Percentiles rank a stretch among this genome's conserved stretches.
Evolutionary conservation across 2,888 invertebrate genomes (phyloP).

Genomic region (Tetragonisca angustula): DNA sequence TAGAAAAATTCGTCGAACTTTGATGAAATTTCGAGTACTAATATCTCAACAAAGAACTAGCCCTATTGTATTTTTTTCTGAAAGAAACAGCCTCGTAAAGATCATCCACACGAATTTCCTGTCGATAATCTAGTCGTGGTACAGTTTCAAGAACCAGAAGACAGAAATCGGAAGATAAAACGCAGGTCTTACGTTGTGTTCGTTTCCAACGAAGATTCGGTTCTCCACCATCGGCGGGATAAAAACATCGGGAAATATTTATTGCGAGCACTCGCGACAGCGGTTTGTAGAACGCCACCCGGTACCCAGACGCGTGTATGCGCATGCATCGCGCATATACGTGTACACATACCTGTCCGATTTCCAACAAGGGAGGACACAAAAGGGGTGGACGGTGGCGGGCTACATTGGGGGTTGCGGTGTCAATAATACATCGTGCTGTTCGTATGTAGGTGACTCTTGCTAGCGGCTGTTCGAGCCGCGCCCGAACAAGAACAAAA

Average conservation of each 20-base stretch:
- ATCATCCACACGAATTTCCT: too few relatives aligned
- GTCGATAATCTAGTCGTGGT: too few relatives aligned
- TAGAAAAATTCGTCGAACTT: too few relatives aligned
- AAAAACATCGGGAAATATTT: constrained; percentile 51
- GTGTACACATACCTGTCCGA: constrained; percentile 74
- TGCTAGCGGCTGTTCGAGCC: constrained; percentile 64
- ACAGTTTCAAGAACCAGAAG: too few relatives aligned
- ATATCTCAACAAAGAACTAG: too few relatives aligned
- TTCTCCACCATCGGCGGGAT: not conserved
- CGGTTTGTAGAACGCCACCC: constrained; percentile 62
- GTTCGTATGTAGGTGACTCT: constrained; percentile 75
- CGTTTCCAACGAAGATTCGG: constrained; percentile 11
- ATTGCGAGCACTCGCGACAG: constrained; percentile 41
- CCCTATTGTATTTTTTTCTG: too few relatives aligned
- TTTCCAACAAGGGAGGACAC: constrained; percentile 74
- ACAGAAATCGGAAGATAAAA: too few relatives aligned
- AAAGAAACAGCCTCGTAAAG: too few relatives aligned
- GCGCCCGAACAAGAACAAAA: constrained; percentile 63
- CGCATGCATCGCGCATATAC: constrained; percentile 33
- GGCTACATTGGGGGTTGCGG: constrained; percentile 78
- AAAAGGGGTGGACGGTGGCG: constrained; percentile 72
- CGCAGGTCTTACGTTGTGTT: not conserved
- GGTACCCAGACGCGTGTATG: constrained; percentile 53
- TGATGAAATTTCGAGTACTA: too few relatives aligned
- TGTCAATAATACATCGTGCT: constrained; percentile 79